These are phyloP conservation scores for Neosilurus mollespiculum DNA, from an alignment of 2,797 vertebrate species.

Conservation along the genomic window DNA sequence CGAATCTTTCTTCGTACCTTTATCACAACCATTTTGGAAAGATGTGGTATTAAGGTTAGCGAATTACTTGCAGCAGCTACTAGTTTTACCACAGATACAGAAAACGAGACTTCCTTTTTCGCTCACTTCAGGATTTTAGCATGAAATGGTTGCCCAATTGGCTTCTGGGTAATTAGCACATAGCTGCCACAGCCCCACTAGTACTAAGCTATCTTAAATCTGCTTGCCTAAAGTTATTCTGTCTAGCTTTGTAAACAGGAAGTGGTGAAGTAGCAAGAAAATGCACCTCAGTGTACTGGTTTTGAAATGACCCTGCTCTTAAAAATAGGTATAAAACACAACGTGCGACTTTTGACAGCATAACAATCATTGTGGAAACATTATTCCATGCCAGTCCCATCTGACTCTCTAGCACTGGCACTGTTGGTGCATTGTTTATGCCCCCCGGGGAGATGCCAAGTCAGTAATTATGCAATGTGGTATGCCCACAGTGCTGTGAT, in stretches of 20 bases:
- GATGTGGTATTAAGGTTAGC: neutral
- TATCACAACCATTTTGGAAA: neutral
- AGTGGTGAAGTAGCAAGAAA: neutral
- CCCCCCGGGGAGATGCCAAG: neutral
- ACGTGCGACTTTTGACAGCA: neutral
- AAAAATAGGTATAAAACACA: neutral
- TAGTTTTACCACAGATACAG: neutral
- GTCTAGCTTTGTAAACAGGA: neutral
- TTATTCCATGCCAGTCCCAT: neutral
- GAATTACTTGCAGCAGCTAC: neutral
- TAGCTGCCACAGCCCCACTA: neutral
- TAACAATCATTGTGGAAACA: neutral
- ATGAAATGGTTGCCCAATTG: neutral
- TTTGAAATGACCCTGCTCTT: neutral
- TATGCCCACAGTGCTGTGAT: neutral
- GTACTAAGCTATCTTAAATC: slow-evolving; percentile 1
- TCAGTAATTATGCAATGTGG: neutral
- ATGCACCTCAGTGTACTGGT: too few species aligned
- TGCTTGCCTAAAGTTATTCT: neutral
- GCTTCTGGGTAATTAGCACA: neutral
- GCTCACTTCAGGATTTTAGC: neutral
- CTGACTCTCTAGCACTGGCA: neutral
- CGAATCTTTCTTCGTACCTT: neutral
- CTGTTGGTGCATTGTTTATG: neutral
- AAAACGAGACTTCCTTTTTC: neutral